Evolutionary conservation across 2,797 vertebrate genomes (phyloP).

Genomic region (Momotus momota): DNA sequence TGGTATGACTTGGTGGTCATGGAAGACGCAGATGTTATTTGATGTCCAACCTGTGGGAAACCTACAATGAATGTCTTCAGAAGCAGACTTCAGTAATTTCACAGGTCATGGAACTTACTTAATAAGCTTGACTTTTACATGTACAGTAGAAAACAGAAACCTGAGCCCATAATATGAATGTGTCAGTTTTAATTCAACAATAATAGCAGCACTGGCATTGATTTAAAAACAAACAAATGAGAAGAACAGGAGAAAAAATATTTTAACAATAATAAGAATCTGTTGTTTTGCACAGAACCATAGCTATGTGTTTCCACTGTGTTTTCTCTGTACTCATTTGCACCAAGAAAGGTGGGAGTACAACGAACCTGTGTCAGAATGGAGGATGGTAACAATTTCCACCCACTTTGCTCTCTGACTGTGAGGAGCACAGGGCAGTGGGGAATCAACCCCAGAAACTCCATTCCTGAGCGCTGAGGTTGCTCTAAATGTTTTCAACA

Average conservation of each 20-base stretch:
- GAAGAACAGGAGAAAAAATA: background rate
- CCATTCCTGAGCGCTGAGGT: background rate
- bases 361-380: background rate
- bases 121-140: background rate
- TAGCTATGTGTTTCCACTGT: background rate
- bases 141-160: background rate
- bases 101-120: background rate
- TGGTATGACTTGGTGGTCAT: background rate
- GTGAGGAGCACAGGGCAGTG: background rate
- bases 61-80: background rate
- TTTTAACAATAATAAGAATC: background rate
- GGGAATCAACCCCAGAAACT: background rate
- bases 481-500: background rate
- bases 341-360: background rate
- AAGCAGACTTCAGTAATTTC: background rate
- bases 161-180: background rate
- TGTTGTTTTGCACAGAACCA: background rate
- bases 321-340: background rate
- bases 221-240: background rate
- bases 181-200: background rate
- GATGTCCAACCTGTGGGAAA: background rate
- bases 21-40: background rate
- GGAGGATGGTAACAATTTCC: background rate
- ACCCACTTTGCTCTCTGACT: background rate
- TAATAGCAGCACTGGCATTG: background rate